Evolutionary conservation across 2,888 invertebrate genomes (phyloP).

Genomic region (Ellobium chinense): DNA sequence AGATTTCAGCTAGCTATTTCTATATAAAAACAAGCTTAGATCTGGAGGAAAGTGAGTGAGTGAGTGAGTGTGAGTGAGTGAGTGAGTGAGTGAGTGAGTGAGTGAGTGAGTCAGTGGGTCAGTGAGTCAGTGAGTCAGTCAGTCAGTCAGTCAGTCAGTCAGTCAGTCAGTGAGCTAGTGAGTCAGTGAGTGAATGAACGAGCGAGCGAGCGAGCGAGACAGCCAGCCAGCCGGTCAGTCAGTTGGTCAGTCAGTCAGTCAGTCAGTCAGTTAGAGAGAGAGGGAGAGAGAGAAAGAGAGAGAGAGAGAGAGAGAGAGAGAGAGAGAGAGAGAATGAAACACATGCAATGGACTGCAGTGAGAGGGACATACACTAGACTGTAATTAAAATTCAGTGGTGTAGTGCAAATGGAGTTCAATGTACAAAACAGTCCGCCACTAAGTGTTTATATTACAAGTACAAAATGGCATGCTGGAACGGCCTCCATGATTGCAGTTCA

Average conservation of each 20-base stretch:
- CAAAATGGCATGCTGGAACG: too few species aligned
- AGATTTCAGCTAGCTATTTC: too few species aligned
- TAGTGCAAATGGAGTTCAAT: too few species aligned
- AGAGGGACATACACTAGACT: too few species aligned
- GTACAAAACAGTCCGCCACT: too few species aligned
- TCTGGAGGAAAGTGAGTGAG: background rate
- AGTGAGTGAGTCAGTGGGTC: background rate
- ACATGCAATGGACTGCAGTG: too few species aligned
- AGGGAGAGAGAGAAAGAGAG: background rate
- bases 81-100: background rate
- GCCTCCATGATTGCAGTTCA: too few species aligned
- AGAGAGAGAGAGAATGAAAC: too few species aligned
- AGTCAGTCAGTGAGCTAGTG: background rate
- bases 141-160: background rate
- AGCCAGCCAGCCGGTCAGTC: background rate
- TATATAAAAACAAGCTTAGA: too few species aligned
- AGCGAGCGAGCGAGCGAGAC: background rate
- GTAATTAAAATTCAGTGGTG: too few species aligned
- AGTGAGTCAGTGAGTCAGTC: background rate
- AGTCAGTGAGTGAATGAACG: background rate
- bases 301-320: conserved; percentile 15
- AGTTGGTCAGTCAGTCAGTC: background rate
- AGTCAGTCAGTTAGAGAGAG: background rate
- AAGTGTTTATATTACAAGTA: too few species aligned
- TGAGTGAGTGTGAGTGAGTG: conserved; percentile 1